Evolutionary conservation across 2,113 vertebrate species (phyloP).

Genomic region (Entomyzon cyanotis): DNA sequence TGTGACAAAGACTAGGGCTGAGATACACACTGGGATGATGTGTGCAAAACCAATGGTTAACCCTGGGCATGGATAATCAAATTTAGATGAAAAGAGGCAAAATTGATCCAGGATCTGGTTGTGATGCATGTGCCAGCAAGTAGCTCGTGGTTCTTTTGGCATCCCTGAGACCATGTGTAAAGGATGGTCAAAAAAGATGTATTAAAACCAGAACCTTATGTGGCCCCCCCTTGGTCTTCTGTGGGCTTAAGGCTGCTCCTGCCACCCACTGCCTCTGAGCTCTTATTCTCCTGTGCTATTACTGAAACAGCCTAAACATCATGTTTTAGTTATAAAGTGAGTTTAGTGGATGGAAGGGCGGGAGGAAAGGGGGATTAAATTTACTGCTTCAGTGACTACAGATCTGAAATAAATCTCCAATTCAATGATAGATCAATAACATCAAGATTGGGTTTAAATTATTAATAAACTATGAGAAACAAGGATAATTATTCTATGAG

Average conservation of each 20-base stretch:
- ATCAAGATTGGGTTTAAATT: slow-evolving; percentile 62
- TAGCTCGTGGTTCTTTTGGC: not conserved
- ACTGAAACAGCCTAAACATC: slow-evolving; percentile 58
- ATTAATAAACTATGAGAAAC: slow-evolving; percentile 63
- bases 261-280: not conserved
- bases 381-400: slow-evolving; percentile 64
- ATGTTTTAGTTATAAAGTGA: slow-evolving; percentile 64
- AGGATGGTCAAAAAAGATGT: not conserved
- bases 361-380: slow-evolving; percentile 59
- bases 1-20: not conserved
- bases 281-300: not conserved
- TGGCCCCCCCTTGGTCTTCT: not conserved
- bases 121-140: not conserved
- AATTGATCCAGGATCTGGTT: not conserved
- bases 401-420: slow-evolving; percentile 63
- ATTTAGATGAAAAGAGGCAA: not conserved
- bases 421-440: slow-evolving; percentile 59
- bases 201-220: not conserved
- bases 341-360: slow-evolving; percentile 29
- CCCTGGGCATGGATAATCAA: not conserved
- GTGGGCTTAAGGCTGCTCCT: not conserved
- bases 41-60: accelerated
- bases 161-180: not conserved
- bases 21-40: not conserved
- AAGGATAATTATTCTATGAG: slow-evolving; percentile 44